phyloP scores from a whole-genome alignment of 1,140 invertebrate genomes.

The Panagrolaimus sp. region DNA sequence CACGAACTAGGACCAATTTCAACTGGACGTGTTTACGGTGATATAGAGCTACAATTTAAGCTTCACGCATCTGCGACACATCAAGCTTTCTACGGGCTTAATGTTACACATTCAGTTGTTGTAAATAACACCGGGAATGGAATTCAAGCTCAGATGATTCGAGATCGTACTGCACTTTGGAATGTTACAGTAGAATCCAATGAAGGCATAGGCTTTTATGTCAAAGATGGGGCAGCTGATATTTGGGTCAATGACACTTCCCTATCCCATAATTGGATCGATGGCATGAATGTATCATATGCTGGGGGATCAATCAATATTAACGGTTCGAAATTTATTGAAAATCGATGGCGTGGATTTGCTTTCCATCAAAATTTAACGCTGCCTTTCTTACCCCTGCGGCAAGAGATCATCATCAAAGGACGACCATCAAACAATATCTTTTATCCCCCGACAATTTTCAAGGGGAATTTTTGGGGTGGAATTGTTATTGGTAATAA shows the following conservation, averaged over 20 bases:
- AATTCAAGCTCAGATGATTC: constrained; percentile 51
- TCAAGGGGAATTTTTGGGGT: constrained; percentile 59
- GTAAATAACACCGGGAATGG: constrained; percentile 86
- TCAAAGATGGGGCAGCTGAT: constrained; percentile 76
- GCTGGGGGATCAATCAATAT: constrained; percentile 57
- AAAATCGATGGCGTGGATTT: constrained; percentile 53
- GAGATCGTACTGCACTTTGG: constrained; percentile 43
- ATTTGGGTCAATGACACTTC: constrained; percentile 70
- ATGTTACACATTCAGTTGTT: constrained; percentile 80
- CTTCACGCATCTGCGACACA: constrained; percentile 50
- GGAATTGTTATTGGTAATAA: constrained; percentile 71
- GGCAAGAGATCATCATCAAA: constrained; percentile 56
- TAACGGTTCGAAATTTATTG: constrained; percentile 51
- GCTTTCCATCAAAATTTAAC: constrained; percentile 53
- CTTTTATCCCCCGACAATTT: constrained; percentile 50
- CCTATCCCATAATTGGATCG: constrained; percentile 73
- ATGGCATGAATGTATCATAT: constrained; percentile 59
- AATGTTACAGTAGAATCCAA: constrained; percentile 77
- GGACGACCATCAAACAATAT: constrained; percentile 55
- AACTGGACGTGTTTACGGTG: constrained; percentile 38
- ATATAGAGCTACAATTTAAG: constrained; percentile 49
- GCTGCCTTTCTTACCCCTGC: constrained; percentile 46
- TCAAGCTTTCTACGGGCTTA: constrained; percentile 67
- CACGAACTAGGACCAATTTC: constrained; percentile 32
- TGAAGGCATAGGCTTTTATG: constrained; percentile 72